These are phyloP conservation scores for Dryobotodes eremita DNA, from an alignment of 2,888 invertebrate genomes.

Conservation along the genomic window DNA sequence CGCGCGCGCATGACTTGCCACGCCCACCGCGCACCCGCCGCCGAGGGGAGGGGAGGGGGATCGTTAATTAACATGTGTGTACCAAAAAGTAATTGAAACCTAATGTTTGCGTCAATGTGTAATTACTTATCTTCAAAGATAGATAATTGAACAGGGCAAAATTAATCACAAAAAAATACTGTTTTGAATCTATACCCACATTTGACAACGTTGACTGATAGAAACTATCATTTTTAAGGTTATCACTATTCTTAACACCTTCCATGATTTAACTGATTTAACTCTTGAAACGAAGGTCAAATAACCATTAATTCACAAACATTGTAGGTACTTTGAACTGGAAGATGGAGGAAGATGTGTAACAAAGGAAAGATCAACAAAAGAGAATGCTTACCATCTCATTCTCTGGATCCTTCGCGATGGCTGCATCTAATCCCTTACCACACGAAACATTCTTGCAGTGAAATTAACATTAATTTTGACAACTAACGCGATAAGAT, in stretches of 20 bases:
- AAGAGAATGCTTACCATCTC: slow-evolving; percentile 19
- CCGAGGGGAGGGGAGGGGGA: slow-evolving; percentile 25
- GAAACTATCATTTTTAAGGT: too few species aligned
- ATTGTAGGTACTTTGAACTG: not conserved
- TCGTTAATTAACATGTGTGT: slow-evolving; percentile 60
- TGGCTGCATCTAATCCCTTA: not conserved
- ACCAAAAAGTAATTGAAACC: slow-evolving; percentile 66
- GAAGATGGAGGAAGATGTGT: not conserved
- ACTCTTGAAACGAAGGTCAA: too few species aligned
- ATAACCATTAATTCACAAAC: not conserved
- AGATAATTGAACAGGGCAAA: slow-evolving; percentile 15
- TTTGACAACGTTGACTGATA: too few species aligned
- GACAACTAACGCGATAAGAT: not conserved
- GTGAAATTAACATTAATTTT: not conserved
- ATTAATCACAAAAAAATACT: not conserved
- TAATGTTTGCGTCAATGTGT: slow-evolving; percentile 51
- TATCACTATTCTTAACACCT: too few species aligned
- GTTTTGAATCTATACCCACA: too few species aligned
- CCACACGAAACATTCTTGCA: slow-evolving; percentile 18
- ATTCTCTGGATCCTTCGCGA: not conserved
- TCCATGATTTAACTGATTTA: not conserved
- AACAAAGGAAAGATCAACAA: not conserved
- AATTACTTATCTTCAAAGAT: not conserved
- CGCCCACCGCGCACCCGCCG: slow-evolving; percentile 69
- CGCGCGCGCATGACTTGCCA: slow-evolving; percentile 78